These are phyloP conservation scores for Lycaon pictus DNA, from an alignment of 2,113 vertebrate genomes.

Conservation along the genomic window DNA sequence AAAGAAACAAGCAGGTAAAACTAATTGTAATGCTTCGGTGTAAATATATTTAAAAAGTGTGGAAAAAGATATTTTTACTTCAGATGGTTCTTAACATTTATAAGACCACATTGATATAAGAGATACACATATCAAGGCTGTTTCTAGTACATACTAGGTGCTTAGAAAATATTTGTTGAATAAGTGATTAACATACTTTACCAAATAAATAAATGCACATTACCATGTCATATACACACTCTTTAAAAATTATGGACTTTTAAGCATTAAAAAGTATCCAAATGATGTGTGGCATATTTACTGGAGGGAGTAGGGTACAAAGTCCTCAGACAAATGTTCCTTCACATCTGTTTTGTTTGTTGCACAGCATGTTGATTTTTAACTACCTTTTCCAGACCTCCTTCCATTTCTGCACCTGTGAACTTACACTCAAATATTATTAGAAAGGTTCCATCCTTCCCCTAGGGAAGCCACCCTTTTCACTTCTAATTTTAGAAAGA, in stretches of 20 bases:
- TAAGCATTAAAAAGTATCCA: slow-evolving; percentile 48
- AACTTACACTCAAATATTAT: slow-evolving; percentile 66
- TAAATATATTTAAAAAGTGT: slow-evolving; percentile 52
- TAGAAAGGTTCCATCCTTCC: slow-evolving; percentile 63
- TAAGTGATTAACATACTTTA: slow-evolving; percentile 9
- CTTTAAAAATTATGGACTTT: slow-evolving; percentile 49
- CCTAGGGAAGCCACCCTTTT: slow-evolving; percentile 20
- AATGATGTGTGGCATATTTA: not conserved
- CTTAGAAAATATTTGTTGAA: slow-evolving; percentile 58
- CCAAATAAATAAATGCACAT: not conserved
- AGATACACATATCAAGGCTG: slow-evolving; percentile 24
- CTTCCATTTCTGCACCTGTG: slow-evolving; percentile 68
- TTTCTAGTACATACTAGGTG: slow-evolving; percentile 30
- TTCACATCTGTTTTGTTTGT: slow-evolving; percentile 62
- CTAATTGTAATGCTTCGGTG: slow-evolving; percentile 24
- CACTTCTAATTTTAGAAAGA: slow-evolving; percentile 67
- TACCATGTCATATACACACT: not conserved
- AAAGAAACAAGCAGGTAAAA: slow-evolving; percentile 63
- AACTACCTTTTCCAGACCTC: slow-evolving; percentile 48
- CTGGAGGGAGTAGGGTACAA: not conserved
- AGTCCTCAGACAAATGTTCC: slow-evolving; percentile 9
- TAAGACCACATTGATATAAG: slow-evolving; percentile 27
- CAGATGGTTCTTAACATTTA: slow-evolving; percentile 67
- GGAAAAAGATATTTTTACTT: slow-evolving; percentile 49
- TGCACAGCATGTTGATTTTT: slow-evolving; percentile 30